A percentile compares a stretch with the other conserved stretches of the same genome.
These are phyloP conservation scores for Phoebastria nigripes DNA, from an alignment of 2,797 vertebrate genomes.

Conservation along the genomic window DNA sequence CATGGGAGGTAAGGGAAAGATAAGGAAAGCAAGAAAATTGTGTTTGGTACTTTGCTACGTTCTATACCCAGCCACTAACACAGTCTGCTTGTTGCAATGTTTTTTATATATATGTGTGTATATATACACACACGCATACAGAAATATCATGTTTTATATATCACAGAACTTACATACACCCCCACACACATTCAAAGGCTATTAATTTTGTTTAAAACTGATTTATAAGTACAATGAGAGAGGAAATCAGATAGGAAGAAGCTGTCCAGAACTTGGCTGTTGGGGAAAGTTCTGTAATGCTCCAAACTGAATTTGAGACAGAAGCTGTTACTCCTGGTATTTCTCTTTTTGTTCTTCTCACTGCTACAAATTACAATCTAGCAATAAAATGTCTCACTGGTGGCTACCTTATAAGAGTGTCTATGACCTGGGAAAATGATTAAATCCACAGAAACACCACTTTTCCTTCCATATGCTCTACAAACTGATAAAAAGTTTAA, in stretches of 20 bases:
- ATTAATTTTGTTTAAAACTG: not conserved
- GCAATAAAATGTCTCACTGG: not conserved
- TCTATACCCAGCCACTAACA: not conserved
- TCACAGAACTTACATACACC: not conserved
- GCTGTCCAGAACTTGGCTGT: not conserved
- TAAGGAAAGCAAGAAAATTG: not conserved
- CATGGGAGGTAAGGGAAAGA: not conserved
- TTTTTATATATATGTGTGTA: not conserved
- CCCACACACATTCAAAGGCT: not conserved
- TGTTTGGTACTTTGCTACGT: not conserved
- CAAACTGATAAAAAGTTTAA: not conserved
- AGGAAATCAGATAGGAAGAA: not conserved
- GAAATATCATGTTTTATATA: not conserved
- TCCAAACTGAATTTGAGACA: not conserved
- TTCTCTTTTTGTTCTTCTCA: not conserved
- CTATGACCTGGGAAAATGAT: not conserved
- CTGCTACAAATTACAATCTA: not conserved
- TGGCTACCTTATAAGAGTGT: not conserved
- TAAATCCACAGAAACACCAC: not conserved
- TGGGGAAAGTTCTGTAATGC: not conserved
- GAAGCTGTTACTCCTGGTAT: not conserved
- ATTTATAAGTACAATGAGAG: not conserved
- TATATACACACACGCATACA: not conserved
- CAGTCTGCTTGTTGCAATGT: not conserved
- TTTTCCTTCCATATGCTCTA: not conserved